Base-by-base conservation (phyloP, 2,888 invertebrate genomes). In the Lomographa bimaculata region DNA sequence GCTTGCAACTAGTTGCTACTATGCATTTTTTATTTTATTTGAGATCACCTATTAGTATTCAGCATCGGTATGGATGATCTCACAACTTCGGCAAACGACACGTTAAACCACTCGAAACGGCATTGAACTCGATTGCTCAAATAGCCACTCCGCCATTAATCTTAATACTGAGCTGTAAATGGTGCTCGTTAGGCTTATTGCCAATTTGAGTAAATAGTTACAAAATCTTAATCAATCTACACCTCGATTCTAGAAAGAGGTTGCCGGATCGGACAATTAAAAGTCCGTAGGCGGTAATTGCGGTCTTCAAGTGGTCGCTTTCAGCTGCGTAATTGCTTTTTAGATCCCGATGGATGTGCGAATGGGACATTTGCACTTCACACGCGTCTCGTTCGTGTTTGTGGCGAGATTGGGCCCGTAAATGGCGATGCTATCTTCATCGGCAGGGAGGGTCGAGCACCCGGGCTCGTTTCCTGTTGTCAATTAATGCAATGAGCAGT, bases 401-500 rank as follows among this genome's bases (percentile, higher is more conserved):
- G 37, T 25, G 33, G 42, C 28, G 40, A 40, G 34, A 47, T 48
- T 38, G 33, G 29, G 30, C 33, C 47, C 35, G 35, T 47, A 50
- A 35, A 43, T 41, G 53, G 32, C 38, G 57, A 57, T 57, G 47
- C 37, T 25, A 57, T 57, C 53, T 49, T 40, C 42, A 30, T 20
- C 29, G 34, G 39, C 49, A 48, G 48, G 45, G 58, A 28, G 51
- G 42, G 48, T 55, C 46, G 52, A 24, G 41, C 53, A 55, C 54
- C 41, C 27, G 41, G 46, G 41, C 50, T 50, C 38, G 52, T 65
- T 79, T 79, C 74, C 78, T 72, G 73, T 65, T 64, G 67, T 67
- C 75, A 79, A 78, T 75, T 73, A 78, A 75, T 67, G 65, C 72
- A 66, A 63, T 63, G 60, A 68, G 62, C 64, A 56, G 59, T 44